Evolutionary conservation across 1,140 invertebrate species (phyloP).

Genomic region (Drosophila micromelanica): DNA sequence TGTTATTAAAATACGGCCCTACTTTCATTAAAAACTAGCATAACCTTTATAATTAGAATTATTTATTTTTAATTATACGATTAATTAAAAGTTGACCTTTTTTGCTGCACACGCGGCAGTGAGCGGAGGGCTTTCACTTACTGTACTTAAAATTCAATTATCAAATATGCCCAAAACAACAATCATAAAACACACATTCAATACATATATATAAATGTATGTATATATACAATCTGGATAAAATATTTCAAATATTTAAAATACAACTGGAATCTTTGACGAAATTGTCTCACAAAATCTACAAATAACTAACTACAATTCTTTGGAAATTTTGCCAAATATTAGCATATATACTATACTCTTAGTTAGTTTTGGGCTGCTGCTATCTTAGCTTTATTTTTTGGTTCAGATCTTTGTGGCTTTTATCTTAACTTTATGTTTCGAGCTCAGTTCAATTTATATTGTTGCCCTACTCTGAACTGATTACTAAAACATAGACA

Average conservation of each 20-base stretch:
- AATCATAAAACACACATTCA: not conserved
- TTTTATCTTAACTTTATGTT: not conserved
- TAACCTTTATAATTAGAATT: conserved; percentile 28
- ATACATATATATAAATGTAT: not conserved
- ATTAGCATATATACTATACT: not conserved
- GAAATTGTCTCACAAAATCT: conserved; percentile 1
- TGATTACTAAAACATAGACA: not conserved
- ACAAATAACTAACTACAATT: conserved; percentile 7
- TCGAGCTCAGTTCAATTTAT: not conserved
- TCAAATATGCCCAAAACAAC: not conserved
- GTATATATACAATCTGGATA: not conserved
- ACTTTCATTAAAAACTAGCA: conserved; percentile 37
- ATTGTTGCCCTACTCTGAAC: not conserved
- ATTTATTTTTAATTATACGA: not conserved
- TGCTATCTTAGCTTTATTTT: not conserved
- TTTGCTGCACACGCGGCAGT: conserved; percentile 16
- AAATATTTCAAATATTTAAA: not conserved
- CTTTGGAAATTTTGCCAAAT: conserved; percentile 11
- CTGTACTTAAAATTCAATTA: conserved; percentile 14
- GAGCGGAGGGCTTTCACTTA: conserved; percentile 18
- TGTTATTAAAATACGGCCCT: conserved; percentile 17
- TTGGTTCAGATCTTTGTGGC: conserved; percentile 3
- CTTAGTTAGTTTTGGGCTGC: not conserved
- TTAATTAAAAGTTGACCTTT: conserved; percentile 37
- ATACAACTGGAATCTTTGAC: not conserved